Evolutionary conservation across 2,888 invertebrate species (phyloP).

Genomic region (Xiphydria camelus): DNA sequence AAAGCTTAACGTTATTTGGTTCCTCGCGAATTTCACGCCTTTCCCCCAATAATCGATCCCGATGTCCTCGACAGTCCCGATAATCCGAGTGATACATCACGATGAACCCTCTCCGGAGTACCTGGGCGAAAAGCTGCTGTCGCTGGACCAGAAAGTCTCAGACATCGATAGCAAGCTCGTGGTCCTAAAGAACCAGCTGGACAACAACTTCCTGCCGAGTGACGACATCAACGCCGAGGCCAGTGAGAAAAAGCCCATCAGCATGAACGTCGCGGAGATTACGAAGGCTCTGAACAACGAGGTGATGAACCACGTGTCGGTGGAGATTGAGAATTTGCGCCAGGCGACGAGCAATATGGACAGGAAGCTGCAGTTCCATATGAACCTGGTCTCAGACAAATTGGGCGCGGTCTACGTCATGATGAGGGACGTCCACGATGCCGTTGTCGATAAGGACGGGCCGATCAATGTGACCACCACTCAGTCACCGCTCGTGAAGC

Average conservation of each 20-base stretch:
- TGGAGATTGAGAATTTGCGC: constrained; percentile 77
- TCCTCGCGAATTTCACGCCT: too few species aligned
- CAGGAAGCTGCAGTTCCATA: constrained; percentile 82
- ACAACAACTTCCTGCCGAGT: constrained; percentile 75
- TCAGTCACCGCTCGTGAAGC: constrained; percentile 66
- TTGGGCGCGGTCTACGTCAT: constrained; percentile 77
- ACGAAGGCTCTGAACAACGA: constrained; percentile 82
- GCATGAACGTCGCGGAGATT: constrained; percentile 80
- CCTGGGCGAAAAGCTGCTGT: constrained; percentile 61
- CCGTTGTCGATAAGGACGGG: constrained; percentile 75
- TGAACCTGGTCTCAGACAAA: constrained; percentile 81
- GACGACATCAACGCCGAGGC: constrained; percentile 87
- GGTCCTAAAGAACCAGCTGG: constrained; percentile 79
- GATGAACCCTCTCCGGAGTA: constrained; percentile 40
- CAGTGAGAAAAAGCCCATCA: constrained; percentile 84
- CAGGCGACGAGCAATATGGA: constrained; percentile 78
- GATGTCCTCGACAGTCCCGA: constrained; percentile 45
- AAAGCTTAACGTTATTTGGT: too few species aligned
- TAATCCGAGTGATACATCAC: constrained; percentile 43
- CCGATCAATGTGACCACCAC: constrained; percentile 64
- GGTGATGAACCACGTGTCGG: constrained; percentile 78
- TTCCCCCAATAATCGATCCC: too few species aligned
- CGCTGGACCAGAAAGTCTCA: constrained; percentile 81
- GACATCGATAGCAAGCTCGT: constrained; percentile 80
- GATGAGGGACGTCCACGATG: constrained; percentile 81